These are phyloP conservation scores for Heterodera carotae DNA, from an alignment of 1,140 invertebrate genomes.

Conservation along the genomic window DNA sequence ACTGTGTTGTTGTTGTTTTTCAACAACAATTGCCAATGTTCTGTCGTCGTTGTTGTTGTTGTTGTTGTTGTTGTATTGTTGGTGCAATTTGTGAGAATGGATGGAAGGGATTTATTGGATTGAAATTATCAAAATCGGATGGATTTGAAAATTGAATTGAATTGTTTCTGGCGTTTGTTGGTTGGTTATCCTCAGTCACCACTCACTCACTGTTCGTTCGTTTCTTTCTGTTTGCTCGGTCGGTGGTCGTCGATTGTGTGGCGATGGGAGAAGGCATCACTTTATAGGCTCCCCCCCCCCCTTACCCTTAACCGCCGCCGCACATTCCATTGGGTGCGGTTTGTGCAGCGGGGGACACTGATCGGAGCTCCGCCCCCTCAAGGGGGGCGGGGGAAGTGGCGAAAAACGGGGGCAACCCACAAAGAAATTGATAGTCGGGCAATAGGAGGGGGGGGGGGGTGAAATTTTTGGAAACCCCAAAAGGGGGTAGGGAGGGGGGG, in stretches of 20 bases:
- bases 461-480: not conserved
- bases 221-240: not conserved
- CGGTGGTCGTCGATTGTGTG: slow-evolving; percentile 1
- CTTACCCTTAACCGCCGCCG: not conserved
- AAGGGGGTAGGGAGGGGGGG: not conserved
- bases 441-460: not conserved
- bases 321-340: slow-evolving; percentile 14
- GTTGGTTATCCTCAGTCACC: not conserved
- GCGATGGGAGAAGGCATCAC: not conserved
- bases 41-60: no score
- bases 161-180: not conserved
- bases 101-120: no score
- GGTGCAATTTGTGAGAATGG: no score
- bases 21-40: no score
- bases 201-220: not conserved
- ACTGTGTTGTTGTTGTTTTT: no score
- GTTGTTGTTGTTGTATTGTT: no score
- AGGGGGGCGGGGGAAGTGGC: not conserved
- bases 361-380: not conserved
- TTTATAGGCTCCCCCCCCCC: slow-evolving; percentile 11
- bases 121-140: no score
- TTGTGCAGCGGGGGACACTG: slow-evolving; percentile 2
- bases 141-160: not conserved
- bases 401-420: not conserved
- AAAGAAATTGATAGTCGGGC: not conserved